A percentile compares a stretch with the other conserved stretches of the same genome.
phyloP scores from a whole-genome alignment of 2,113 vertebrate genomes.

The Carollia perspicillata region DNA sequence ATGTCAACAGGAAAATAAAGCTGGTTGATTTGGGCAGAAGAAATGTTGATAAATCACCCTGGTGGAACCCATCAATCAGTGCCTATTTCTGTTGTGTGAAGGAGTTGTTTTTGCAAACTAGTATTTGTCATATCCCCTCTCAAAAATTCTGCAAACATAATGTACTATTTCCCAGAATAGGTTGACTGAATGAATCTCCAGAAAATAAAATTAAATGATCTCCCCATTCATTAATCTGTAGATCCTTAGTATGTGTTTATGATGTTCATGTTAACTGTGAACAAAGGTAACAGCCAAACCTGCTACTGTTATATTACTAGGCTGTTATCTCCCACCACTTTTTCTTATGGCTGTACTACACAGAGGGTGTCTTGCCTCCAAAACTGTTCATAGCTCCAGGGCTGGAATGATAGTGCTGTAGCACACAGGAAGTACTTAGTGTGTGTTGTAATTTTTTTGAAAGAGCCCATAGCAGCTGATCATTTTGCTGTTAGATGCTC shows the following conservation, averaged over 20 bases:
- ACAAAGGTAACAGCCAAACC: not conserved
- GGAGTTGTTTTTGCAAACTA: slow-evolving; percentile 23
- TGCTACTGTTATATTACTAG: not conserved
- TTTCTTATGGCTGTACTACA: not conserved
- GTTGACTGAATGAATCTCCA: not conserved
- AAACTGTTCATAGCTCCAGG: not conserved
- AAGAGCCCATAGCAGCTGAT: not conserved
- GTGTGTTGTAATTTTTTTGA: not conserved
- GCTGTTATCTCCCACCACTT: not conserved
- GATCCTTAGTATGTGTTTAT: not conserved
- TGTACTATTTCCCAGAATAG: not conserved
- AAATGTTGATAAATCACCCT: slow-evolving; percentile 33
- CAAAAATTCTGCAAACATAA: not conserved
- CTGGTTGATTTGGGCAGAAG: not conserved
- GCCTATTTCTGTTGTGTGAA: not conserved
- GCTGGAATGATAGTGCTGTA: not conserved
- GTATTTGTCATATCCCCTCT: not conserved
- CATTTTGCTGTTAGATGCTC: not conserved
- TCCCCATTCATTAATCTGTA: not conserved
- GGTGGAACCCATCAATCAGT: not conserved
- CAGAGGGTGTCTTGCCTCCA: not conserved
- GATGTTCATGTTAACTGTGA: not conserved
- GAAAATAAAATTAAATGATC: slow-evolving; percentile 11
- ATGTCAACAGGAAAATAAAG: slow-evolving; percentile 39
- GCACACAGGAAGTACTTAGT: not conserved